Percentiles rank a stretch among this genome's conserved stretches.
phyloP scores from a whole-genome alignment of 2,797 vertebrate species.

The Chelon auratus region DNA sequence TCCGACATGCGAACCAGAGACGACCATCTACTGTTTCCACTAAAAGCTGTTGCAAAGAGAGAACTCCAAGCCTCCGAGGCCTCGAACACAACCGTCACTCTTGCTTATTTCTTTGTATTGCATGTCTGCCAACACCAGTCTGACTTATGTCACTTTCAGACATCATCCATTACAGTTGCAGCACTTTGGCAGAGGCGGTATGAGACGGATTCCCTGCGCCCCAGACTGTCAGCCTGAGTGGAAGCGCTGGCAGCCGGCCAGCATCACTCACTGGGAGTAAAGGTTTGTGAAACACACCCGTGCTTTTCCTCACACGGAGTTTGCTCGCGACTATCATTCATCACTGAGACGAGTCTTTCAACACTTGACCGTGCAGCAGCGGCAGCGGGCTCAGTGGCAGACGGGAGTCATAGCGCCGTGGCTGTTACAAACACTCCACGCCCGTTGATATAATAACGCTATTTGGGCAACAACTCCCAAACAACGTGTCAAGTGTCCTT shows the following conservation, averaged over 20 bases:
- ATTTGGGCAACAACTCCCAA: conserved; percentile 27
- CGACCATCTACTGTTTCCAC: background rate
- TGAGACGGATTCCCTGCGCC: conserved; percentile 53
- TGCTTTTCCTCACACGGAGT: conserved; percentile 43
- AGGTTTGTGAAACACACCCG: conserved; percentile 59
- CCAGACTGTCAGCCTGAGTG: conserved; percentile 55
- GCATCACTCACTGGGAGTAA: conserved; percentile 54
- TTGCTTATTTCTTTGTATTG: conserved; percentile 43
- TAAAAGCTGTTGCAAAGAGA: conserved; percentile 17
- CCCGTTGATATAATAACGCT: conserved; percentile 28
- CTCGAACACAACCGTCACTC: conserved; percentile 51
- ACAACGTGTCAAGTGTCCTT: conserved; percentile 12
- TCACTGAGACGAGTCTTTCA: conserved; percentile 58
- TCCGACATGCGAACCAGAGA: background rate
- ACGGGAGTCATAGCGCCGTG: conserved; percentile 17
- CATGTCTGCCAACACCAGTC: conserved; percentile 60
- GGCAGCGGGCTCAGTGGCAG: conserved; percentile 17
- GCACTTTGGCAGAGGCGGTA: conserved; percentile 46
- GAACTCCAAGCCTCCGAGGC: conserved; percentile 13
- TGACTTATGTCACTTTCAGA: conserved; percentile 58
- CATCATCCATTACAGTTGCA: conserved; percentile 52
- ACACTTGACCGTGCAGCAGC: conserved; percentile 6
- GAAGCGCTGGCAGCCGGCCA: conserved; percentile 60
- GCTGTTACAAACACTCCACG: conserved; percentile 19
- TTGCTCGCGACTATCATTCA: conserved; percentile 48